Conservation (phyloP, 2,888 invertebrate genomes). For the Calameuta pallipes region DNA sequence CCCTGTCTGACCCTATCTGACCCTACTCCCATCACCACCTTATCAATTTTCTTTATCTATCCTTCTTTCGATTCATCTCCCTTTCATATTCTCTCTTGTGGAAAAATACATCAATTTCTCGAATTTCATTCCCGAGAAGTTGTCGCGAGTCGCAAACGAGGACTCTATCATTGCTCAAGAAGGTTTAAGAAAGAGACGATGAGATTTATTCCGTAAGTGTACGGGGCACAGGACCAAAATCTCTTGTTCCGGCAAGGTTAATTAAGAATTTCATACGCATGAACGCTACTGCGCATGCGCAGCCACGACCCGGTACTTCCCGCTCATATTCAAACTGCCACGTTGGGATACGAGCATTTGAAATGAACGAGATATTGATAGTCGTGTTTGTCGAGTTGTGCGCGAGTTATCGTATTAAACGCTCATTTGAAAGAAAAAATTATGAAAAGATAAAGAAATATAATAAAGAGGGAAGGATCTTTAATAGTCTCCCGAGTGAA, state of each 20-base stretch:
- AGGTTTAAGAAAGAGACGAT: background rate
- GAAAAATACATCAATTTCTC: background rate
- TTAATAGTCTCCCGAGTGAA: conserved; percentile 52
- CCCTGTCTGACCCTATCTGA: background rate
- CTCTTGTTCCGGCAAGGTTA: background rate
- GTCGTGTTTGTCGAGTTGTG: background rate
- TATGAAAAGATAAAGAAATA: conserved; percentile 8
- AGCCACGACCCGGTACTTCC: background rate
- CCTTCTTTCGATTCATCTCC: background rate
- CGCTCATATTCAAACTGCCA: background rate
- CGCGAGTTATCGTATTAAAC: background rate
- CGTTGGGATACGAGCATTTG: background rate
- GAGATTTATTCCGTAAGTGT: background rate
- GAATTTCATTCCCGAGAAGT: background rate
- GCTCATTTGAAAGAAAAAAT: conserved; percentile 8
- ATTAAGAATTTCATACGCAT: background rate
- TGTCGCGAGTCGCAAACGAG: background rate
- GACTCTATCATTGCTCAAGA: background rate
- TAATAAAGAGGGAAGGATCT: conserved; percentile 7
- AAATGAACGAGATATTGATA: background rate
- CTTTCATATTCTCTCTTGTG: background rate
- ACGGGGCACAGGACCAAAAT: background rate
- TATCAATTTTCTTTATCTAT: background rate
- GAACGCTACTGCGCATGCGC: background rate
- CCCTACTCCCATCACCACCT: background rate